Base-by-base conservation (phyloP, 2,113 vertebrate genomes). In the Oriolus oriolus region DNA sequence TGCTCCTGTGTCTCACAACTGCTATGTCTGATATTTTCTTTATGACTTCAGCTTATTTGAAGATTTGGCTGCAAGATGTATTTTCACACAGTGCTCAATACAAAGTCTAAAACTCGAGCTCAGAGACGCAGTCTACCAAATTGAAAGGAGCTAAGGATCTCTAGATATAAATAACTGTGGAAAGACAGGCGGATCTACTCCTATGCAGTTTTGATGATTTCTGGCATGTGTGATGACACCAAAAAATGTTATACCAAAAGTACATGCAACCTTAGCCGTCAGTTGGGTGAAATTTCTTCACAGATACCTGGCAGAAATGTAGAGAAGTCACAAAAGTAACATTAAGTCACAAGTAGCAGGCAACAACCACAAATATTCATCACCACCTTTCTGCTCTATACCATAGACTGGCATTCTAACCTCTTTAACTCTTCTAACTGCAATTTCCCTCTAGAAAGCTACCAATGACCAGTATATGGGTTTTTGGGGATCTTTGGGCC, bases 21-120 rank as follows among this genome's bases (percentile, higher is more conserved):
- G 76, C 90, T 53, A 39, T 47, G 85, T 23, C 92, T 81, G 85
- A 56, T 96, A 94, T 96, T 96, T 97, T 94, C 96, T 93, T 97
- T 96, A 97, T 96, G 93, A 97, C 92, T 97, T 93, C 93, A 96
- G 93, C 90, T 95, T 94, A 84, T 93, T 97, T 96, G 90, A 91
- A 92, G 92, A 59, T 90, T 95, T 97, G 93, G 95, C 95, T 93
- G 56, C 85, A n/a, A 80, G 60, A 93, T 77, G 71, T 90, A 75
- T 93, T 95, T 97, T 93, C 88, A 81, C 93, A 90, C 95, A 93
- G 93, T 88, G 68, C 88, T 94, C 59, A n/a, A 84, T 93, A 19
- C 83, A 75, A 86, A 92, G 68, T 86, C 60, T 92, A 75, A 90
- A 92, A 16, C 33, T 53, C 9, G 39, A 87, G 57, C 68, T 96